phyloP scores from a whole-genome alignment of 2,888 invertebrate genomes.

The Seladonia tumulorum region DNA sequence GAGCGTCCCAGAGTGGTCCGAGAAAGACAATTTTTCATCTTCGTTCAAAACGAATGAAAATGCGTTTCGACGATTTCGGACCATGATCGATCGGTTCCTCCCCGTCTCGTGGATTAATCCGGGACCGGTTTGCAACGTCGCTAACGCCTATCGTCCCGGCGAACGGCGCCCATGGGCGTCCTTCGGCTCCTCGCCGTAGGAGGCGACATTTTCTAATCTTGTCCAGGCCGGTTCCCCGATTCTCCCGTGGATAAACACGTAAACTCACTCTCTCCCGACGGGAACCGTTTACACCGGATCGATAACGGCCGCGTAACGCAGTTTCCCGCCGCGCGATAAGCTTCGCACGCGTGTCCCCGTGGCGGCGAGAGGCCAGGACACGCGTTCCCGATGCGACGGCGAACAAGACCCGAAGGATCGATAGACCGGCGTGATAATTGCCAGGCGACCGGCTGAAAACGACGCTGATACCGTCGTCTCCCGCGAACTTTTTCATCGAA shows the following conservation, averaged over 20 bases:
- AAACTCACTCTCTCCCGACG: slow-evolving; percentile 19
- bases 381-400: slow-evolving; percentile 35
- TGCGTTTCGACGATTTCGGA: not conserved
- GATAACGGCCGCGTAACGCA: slow-evolving; percentile 38
- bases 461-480: slow-evolving; percentile 37
- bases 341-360: slow-evolving; percentile 21
- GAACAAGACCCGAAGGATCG: slow-evolving; percentile 54
- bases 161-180: slow-evolving; percentile 18
- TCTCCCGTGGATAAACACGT: slow-evolving; percentile 49
- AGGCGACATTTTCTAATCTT: slow-evolving; percentile 2
- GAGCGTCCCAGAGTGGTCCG: not conserved
- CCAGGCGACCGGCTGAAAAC: slow-evolving; percentile 58
- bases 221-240: slow-evolving; percentile 22
- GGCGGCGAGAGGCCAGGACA: not conserved
- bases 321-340: slow-evolving; percentile 65
- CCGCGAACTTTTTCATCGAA: not conserved
- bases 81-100: not conserved
- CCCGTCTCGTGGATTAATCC: not conserved
- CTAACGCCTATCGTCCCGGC: slow-evolving; percentile 18
- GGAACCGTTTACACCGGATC: slow-evolving; percentile 41
- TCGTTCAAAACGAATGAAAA: not conserved
- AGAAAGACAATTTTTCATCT: not conserved
- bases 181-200: not conserved
- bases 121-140: slow-evolving; percentile 5
- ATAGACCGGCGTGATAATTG: slow-evolving; percentile 61